These are phyloP conservation scores for Lerema accius DNA, from an alignment of 1,140 invertebrate genomes.

Conservation along the genomic window DNA sequence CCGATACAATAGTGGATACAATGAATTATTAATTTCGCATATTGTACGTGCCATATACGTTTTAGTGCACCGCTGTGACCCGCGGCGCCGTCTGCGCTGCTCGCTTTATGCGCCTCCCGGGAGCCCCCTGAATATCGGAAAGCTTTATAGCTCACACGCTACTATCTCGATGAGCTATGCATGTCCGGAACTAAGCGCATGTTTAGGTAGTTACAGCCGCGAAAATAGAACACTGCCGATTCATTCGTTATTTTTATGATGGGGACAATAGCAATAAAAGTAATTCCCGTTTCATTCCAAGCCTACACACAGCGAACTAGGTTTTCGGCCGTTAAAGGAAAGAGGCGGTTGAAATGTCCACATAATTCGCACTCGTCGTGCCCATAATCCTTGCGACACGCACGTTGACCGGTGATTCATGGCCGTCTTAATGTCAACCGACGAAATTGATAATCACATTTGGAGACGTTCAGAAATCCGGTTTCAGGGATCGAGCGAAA, in stretches of 20 bases:
- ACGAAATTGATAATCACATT: conserved; percentile 49
- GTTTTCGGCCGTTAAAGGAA: conserved; percentile 37
- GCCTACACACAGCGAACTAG: conserved; percentile 13
- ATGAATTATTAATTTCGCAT: conserved; percentile 32
- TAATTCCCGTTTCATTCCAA: conserved; percentile 26
- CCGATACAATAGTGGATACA: conserved; percentile 8
- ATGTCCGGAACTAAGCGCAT: conserved; percentile 26
- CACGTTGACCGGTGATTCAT: conserved; percentile 52
- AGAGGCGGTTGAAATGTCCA: conserved; percentile 41
- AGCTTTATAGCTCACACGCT: conserved; percentile 42
- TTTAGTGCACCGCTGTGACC: conserved; percentile 33
- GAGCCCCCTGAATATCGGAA: conserved; percentile 44
- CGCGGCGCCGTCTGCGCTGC: conserved; percentile 38
- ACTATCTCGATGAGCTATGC: conserved; percentile 41
- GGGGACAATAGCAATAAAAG: conserved; percentile 32
- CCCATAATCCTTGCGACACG: conserved; percentile 35
- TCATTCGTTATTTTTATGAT: conserved; percentile 23
- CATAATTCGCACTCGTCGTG: conserved; percentile 37
- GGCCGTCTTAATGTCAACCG: conserved; percentile 64
- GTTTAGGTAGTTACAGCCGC: conserved; percentile 27
- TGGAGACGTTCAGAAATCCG: conserved; percentile 52
- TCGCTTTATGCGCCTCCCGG: conserved; percentile 46
- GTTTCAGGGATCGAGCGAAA: conserved; percentile 42
- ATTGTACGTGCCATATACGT: conserved; percentile 20
- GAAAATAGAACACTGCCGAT: conserved; percentile 22